A percentile compares a stretch with the other conserved stretches of the same genome.
phyloP scores from a whole-genome alignment of 2,113 vertebrate species.

The Psilopogon haemacephalus region DNA sequence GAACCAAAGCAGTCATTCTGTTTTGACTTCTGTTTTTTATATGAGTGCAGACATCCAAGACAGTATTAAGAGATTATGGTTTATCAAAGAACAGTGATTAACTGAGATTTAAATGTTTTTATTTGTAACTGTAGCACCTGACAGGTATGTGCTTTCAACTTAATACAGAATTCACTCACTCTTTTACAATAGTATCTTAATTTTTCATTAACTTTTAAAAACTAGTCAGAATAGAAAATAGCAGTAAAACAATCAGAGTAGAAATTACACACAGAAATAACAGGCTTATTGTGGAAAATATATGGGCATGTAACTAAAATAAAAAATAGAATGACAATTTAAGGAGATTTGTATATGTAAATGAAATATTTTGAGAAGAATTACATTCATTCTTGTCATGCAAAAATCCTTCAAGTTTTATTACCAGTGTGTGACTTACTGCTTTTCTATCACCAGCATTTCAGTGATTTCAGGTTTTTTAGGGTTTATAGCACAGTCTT shows the following conservation, averaged over 20 bases:
- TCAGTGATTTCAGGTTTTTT: not conserved
- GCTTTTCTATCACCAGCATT: not conserved
- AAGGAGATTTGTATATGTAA: not conserved
- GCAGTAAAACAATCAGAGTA: conserved; percentile 73
- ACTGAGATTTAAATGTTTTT: conserved; percentile 63
- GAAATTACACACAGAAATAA: conserved; percentile 47
- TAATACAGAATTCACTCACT: conserved; percentile 77
- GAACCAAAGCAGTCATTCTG: conserved; percentile 71
- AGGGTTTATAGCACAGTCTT: not conserved
- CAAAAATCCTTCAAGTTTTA: not conserved
- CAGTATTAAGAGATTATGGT: conserved; percentile 63
- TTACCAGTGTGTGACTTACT: not conserved
- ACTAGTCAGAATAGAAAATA: conserved; percentile 73
- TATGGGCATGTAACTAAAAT: not conserved
- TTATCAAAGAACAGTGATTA: conserved; percentile 74
- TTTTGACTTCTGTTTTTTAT: conserved; percentile 73
- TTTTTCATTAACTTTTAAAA: conserved; percentile 76
- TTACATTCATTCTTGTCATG: not conserved
- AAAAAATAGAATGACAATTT: not conserved
- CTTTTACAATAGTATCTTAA: conserved; percentile 75
- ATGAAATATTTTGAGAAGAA: not conserved
- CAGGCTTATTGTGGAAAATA: conserved; percentile 45
- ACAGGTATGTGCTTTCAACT: conserved; percentile 55
- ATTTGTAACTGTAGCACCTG: conserved; percentile 69
- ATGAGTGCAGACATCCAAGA: conserved; percentile 73